Evolutionary conservation across 1,140 invertebrate genomes (phyloP), one percentile per base, ranked within the genome.

Genomic region (Metopolophium dirhodum): DNA sequence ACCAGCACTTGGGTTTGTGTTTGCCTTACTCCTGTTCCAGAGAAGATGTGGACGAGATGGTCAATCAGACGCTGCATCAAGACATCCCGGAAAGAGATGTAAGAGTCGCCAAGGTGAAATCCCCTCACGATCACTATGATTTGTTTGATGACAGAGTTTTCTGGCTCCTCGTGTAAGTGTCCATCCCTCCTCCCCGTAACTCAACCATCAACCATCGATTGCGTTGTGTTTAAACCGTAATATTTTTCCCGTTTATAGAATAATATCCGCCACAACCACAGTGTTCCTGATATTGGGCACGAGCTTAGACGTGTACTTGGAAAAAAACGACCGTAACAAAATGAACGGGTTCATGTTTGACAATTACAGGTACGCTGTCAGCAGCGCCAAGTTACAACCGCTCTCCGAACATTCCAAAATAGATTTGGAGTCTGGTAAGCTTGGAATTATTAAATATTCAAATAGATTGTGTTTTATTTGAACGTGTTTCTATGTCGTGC

Each of bases 131-230:
- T 94, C 95, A 95, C 92, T 98, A 97, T 94, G 95, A 96, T 91
- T 96, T 97, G 94, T 96, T 96, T 94, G 94, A 95, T 22, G 97
- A 98, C 94, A 95, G 95, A 4, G 96, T 97, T 4, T 98, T 98
- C 95, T 96, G 96, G 95, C 96, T 96, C 83, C 94, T 98, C 68
- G 95, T 97, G 97, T 98, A 95, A 97, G 96, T 95, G 7, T 68
- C 51, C 85, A 1, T 51, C 18, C 9, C 7, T 11, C 2, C 11
- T 3, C 57, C 9, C 0, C 61, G 23, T 77, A n/a, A n/a, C 61
- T 77, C 30, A n/a, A 35, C 20, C 47, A 18, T 77, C 30, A n/a
- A 35, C 20, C 47, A 18, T 87, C 47, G 26, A 49, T 87, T 35
- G n/a, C 6, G 22, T 49, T 87, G 0, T n/a, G 2, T 51, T n/a